Evolutionary conservation across 2,797 vertebrate genomes (phyloP), one percentile per base, ranked within the genome.

Genomic region (Spinus olivaceus): DNA sequence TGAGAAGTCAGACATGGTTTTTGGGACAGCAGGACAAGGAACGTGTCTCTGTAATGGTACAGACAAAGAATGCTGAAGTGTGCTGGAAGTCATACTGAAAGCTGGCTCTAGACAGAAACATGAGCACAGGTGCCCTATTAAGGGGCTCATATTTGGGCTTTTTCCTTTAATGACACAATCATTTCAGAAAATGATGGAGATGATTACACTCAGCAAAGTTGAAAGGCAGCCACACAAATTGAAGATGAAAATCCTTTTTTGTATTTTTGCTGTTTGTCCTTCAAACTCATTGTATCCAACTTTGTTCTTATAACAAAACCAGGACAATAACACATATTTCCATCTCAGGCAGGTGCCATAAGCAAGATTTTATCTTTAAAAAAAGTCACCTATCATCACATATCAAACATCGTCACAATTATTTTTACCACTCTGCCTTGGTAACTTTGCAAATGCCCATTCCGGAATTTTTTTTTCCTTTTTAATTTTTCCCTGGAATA

Each of bases 391-490:
- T 57, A n/a, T 4, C 30, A 50, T 6, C 19, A 51, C 0, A 2
- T 11, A 28, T 8, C 59, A 67, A 69, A 70, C 1, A 4, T 1
- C 1, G 28, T 51, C 23, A 50, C 7, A 1, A 24, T 32, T 44
- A 11, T 7, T 69, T 65, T 59, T 51, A 59, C 42, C 22, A 8
- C 32, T 49, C 8, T 0, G 37, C 25, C 33, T 57, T 65, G 37
- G 28, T 25, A 51, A 72, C 44, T 74, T n/a, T 19, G 12, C 35
- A 84, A 51, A 15, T 23, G 46, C 13, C 44, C 12, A 4, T 46
- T 64, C 17, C 10, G 9, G 9, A 61, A 33, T 19, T 30, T 32
- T 4, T 5, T 37, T 30, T 24, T 9, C 1, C 7, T 44, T 80
- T 76, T 63, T 22, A 28, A 16, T 59, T 81, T 60, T 84, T 15